Conservation (phyloP, 2,113 vertebrate species). For the Axis porcinus region DNA sequence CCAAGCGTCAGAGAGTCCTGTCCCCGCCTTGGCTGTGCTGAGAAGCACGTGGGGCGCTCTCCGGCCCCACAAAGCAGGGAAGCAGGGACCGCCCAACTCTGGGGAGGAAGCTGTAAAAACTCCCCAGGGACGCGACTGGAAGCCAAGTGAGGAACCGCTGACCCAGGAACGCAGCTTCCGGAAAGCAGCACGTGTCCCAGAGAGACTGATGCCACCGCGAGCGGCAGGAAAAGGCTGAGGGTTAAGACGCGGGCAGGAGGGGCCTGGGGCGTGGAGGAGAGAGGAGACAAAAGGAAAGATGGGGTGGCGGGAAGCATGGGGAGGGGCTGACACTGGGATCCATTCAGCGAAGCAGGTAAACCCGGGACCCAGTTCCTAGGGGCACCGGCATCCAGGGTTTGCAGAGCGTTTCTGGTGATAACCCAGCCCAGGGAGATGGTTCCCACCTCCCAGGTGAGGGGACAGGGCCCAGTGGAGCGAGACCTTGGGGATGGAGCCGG, state of each 20-base stretch:
- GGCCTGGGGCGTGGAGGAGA: too few species aligned
- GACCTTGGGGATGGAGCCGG: not conserved
- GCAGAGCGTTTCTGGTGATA: not conserved
- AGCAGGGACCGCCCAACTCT: too few species aligned
- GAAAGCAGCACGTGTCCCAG: not conserved
- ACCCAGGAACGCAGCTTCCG: not conserved
- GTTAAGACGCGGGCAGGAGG: not conserved
- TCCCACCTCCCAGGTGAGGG: not conserved
- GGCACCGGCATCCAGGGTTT: not conserved
- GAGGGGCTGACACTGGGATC: not conserved
- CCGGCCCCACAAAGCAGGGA: not conserved
- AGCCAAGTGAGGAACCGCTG: not conserved
- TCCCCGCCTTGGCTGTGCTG: not conserved
- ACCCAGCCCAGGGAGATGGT: not conserved
- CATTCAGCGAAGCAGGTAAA: not conserved
- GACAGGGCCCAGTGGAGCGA: not conserved
- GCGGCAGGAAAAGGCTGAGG: not conserved
- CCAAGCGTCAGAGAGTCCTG: too few species aligned
- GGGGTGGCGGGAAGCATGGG: not conserved
- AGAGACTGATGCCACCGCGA: not conserved
- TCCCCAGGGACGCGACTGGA: accelerated
- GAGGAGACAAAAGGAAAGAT: not conserved
- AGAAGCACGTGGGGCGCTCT: not conserved
- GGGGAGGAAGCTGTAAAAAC: not conserved
- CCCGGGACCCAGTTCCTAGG: not conserved